Evolutionary conservation across 1,140 invertebrate genomes (phyloP).

Genomic region (Pentalonia nigronervosa): DNA sequence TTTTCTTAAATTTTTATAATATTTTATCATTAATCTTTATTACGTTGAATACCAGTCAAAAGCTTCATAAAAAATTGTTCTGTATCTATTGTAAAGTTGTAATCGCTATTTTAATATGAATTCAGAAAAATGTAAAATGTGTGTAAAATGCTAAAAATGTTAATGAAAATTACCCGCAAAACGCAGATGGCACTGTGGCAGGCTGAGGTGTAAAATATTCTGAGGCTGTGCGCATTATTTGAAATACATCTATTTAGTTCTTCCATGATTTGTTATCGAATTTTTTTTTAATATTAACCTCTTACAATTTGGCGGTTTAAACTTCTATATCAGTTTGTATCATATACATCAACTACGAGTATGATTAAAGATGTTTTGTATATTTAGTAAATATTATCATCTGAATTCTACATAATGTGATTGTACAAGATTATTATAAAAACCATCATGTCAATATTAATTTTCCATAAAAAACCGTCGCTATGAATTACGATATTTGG

Average conservation of each 20-base stretch:
- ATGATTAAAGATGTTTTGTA: neutral
- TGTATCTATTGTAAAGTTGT: neutral
- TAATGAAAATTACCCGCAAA: neutral
- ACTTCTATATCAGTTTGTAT: neutral
- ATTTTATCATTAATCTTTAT: neutral
- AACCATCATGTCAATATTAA: neutral
- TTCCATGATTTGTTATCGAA: constrained; percentile 13
- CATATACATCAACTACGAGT: no score
- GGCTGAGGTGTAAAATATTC: neutral
- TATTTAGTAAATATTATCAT: neutral
- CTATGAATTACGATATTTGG: neutral
- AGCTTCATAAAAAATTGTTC: neutral
- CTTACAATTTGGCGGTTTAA: neutral
- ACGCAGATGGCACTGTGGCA: neutral
- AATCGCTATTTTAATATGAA: neutral
- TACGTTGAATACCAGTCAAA: neutral
- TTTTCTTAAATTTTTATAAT: no score
- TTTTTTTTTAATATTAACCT: constrained; percentile 8
- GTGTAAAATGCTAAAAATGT: neutral
- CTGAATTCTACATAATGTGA: neutral
- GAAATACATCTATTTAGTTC: neutral
- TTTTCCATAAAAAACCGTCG: neutral
- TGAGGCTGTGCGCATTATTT: neutral
- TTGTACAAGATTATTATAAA: neutral
- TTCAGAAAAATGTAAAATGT: neutral